Conservation (phyloP, 2,888 invertebrate genomes). For the Hyposoter dolosus region DNA sequence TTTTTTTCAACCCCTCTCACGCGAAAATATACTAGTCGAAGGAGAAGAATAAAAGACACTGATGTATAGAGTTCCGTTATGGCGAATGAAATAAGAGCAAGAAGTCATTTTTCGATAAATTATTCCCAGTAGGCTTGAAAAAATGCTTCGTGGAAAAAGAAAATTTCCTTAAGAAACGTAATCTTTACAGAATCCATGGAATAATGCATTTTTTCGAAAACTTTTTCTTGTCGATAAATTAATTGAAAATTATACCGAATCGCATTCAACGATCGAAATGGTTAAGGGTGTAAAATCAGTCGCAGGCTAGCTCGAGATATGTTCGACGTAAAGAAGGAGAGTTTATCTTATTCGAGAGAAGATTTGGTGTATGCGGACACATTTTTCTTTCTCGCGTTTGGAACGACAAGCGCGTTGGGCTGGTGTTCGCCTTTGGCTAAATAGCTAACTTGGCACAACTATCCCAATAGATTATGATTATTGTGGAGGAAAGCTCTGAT, state of each 20-base stretch:
- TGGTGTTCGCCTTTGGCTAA: constrained; percentile 81
- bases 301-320: constrained; percentile 22
- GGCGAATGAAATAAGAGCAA: constrained; percentile 16
- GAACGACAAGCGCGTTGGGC: constrained; percentile 64
- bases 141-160: not conserved
- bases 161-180: not conserved
- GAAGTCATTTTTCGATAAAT: constrained; percentile 49
- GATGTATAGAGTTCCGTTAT: constrained; percentile 56
- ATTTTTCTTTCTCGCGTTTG: constrained; percentile 70
- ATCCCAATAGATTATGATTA: constrained; percentile 85
- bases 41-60: constrained; percentile 35
- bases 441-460: constrained; percentile 84
- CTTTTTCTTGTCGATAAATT: not conserved
- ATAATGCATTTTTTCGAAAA: not conserved
- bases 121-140: constrained; percentile 30
- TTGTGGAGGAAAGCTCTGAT: constrained; percentile 84
- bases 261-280: not conserved
- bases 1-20: constrained; percentile 22
- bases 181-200: no score
- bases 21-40: constrained; percentile 2
- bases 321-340: constrained; percentile 72
- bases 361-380: constrained; percentile 35
- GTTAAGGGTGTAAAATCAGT: not conserved
- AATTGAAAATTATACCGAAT: not conserved
- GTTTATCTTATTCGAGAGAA: constrained; percentile 80